Evolutionary conservation across 2,113 vertebrate species (phyloP).

Genomic region (Pardalotus punctatus): DNA sequence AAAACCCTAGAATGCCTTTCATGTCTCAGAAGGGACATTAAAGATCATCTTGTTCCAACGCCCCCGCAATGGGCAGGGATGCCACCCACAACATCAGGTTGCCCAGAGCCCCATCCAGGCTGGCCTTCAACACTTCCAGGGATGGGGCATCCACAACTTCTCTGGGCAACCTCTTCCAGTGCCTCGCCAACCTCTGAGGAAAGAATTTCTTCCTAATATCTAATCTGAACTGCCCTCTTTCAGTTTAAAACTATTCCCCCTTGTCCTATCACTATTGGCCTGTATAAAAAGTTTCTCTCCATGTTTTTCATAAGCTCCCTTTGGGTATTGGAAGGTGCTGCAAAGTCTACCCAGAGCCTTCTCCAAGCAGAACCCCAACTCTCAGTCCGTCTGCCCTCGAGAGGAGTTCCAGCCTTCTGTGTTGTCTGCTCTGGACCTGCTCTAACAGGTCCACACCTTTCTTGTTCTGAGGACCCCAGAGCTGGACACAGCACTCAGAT

Average conservation of each 20-base stretch:
- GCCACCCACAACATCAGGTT: neutral
- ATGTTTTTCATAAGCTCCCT: neutral
- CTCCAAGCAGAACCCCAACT: neutral
- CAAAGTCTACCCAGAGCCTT: neutral
- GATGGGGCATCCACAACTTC: neutral
- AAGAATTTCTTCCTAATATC: neutral
- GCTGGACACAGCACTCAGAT: neutral
- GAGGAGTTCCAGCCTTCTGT: neutral
- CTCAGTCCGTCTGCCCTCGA: neutral
- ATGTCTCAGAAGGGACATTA: neutral
- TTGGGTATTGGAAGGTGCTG: neutral
- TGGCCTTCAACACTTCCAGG: neutral
- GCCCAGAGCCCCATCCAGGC: neutral
- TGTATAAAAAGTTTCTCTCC: neutral
- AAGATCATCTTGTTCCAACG: neutral
- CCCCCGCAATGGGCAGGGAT: neutral
- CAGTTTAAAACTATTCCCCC: neutral
- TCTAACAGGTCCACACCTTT: neutral
- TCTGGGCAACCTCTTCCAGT: neutral
- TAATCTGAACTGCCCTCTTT: neutral
- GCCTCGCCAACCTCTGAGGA: accelerated
- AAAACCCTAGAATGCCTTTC: neutral
- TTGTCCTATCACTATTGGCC: neutral
- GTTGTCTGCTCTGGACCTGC: neutral
- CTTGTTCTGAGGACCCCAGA: neutral